Evolutionary conservation across 2,888 invertebrate genomes (phyloP).

Genomic region (Troides helena): DNA sequence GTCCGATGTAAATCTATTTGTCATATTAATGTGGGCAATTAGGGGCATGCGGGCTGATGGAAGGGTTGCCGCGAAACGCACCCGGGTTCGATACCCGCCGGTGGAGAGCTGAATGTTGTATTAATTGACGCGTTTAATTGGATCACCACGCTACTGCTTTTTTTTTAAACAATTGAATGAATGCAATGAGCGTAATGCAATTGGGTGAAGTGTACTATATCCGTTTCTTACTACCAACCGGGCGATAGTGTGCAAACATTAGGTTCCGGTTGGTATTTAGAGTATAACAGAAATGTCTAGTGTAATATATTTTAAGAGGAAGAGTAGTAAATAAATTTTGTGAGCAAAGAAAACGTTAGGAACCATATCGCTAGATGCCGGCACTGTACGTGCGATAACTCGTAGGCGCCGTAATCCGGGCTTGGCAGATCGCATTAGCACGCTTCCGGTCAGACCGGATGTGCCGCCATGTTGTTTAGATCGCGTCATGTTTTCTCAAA

Average conservation of each 20-base stretch:
- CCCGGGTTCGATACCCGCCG: conserved; percentile 50
- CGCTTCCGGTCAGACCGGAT: conserved; percentile 56
- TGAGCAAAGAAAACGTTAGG: not conserved
- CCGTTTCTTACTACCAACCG: too few species aligned
- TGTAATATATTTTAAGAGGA: too few species aligned
- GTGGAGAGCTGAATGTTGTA: conserved; percentile 46
- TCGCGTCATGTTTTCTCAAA: conserved; percentile 25
- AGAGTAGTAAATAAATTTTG: too few species aligned
- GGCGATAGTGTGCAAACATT: too few species aligned
- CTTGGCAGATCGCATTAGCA: conserved; percentile 59
- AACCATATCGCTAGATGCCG: not conserved
- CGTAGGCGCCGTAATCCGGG: conserved; percentile 51
- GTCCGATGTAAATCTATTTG: conserved; percentile 72
- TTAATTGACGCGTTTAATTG: conserved; percentile 62
- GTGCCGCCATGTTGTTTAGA: conserved; percentile 49
- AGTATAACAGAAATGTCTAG: too few species aligned
- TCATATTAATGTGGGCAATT: conserved; percentile 77
- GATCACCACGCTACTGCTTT: conserved; percentile 50
- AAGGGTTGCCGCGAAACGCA: conserved; percentile 54
- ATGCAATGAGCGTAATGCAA: conserved; percentile 19
- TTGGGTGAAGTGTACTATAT: too few species aligned
- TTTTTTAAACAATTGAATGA: conserved; percentile 29
- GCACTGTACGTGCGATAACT: conserved; percentile 30
- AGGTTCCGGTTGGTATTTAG: too few species aligned
- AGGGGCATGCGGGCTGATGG: conserved; percentile 63